phyloP scores from a whole-genome alignment of 2,888 invertebrate genomes.

The Pardosa pseudoannulata region DNA sequence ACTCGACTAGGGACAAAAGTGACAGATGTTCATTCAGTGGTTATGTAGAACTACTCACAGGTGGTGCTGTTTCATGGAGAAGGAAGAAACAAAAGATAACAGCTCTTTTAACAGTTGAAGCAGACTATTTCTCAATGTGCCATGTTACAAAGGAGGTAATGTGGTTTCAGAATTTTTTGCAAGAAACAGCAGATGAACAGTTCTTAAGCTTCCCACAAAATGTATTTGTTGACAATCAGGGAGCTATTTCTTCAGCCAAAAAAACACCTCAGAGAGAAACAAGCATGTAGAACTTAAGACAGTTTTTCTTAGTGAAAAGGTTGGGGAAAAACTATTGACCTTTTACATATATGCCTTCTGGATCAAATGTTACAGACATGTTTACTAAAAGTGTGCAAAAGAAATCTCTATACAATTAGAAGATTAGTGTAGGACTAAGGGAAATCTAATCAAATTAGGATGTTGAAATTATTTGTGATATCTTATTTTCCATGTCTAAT shows the following conservation, averaged over 20 bases:
- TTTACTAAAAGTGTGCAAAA: too few relatives aligned
- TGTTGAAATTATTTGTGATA: too few relatives aligned
- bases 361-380: too few relatives aligned
- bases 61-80: slow-evolving; percentile 9
- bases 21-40: slow-evolving; percentile 13
- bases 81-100: slow-evolving; percentile 15
- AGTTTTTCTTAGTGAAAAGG: too few relatives aligned
- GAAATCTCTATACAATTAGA: too few relatives aligned
- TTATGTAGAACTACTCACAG: background rate
- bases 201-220: background rate
- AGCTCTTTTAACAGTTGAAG: background rate
- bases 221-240: slow-evolving; percentile 16
- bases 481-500: too few relatives aligned
- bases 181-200: background rate
- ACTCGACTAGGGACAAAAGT: slow-evolving; percentile 17
- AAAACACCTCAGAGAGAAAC: background rate
- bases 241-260: slow-evolving; percentile 19
- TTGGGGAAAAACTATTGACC: too few relatives aligned
- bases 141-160: background rate
- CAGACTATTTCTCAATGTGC: background rate
- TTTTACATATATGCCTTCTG: too few relatives aligned
- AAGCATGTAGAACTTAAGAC: too few relatives aligned
- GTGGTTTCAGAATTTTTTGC: background rate
- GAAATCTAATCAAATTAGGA: too few relatives aligned
- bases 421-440: too few relatives aligned